A percentile compares a stretch with the other conserved stretches of the same genome.
Conservation (phyloP, 2,888 invertebrate species). For the Cantharis nigra region DNA sequence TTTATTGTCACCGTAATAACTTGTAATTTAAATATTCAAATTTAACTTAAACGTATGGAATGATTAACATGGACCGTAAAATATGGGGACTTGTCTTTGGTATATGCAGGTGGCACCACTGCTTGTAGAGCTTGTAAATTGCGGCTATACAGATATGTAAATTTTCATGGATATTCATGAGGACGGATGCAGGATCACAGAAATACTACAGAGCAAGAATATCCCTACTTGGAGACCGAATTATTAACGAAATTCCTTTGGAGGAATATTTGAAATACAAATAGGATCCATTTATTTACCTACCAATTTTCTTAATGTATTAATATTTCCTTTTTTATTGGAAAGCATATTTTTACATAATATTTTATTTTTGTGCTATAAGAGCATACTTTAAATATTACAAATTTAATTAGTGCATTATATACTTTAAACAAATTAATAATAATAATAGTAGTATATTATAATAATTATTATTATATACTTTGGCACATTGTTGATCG, state of each 20-base stretch:
- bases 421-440: background rate
- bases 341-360: background rate
- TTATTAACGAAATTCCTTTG: constrained; percentile 21
- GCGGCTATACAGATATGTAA: constrained; percentile 47
- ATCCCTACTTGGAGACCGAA: constrained; percentile 18
- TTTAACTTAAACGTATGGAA: constrained; percentile 27
- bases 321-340: background rate
- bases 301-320: background rate
- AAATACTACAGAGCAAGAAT: constrained; percentile 28
- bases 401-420: background rate
- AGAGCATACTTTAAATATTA: background rate
- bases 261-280: constrained; percentile 20
- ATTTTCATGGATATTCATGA: constrained; percentile 46
- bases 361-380: background rate
- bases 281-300: constrained; percentile 8
- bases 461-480: no score
- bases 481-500: background rate
- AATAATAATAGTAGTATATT: no score
- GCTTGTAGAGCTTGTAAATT: constrained; percentile 45
- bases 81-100: constrained; percentile 30
- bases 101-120: constrained; percentile 42
- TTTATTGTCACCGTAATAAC: background rate
- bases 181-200: constrained; percentile 30
- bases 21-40: constrained; percentile 28
- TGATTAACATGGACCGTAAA: constrained; percentile 30